Conservation (phyloP, 2,797 vertebrate genomes). For the Jordanella pulchra region DNA sequence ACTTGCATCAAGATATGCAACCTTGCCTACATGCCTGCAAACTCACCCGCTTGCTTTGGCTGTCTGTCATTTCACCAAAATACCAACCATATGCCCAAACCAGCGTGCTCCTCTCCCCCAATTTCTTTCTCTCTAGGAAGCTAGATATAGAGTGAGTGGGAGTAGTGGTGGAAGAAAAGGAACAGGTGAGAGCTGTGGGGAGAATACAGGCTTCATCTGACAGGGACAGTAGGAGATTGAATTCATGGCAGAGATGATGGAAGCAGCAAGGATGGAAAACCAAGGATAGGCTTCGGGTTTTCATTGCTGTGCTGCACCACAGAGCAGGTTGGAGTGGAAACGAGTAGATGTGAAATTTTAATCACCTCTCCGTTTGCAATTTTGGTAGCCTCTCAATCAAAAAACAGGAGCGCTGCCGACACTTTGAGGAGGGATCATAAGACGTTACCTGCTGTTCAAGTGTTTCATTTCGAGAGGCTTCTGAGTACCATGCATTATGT, state of each 20-base stretch:
- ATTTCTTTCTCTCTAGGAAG: slow-evolving; percentile 29
- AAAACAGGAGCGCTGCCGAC: slow-evolving; percentile 52
- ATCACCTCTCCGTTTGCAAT: slow-evolving; percentile 70
- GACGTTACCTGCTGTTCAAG: slow-evolving; percentile 12
- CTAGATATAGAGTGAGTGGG: slow-evolving; percentile 54
- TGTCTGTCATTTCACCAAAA: slow-evolving; percentile 49
- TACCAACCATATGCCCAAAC: slow-evolving; percentile 41
- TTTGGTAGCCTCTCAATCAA: slow-evolving; percentile 64
- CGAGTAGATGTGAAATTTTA: slow-evolving; percentile 71
- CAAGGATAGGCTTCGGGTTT: slow-evolving; percentile 38
- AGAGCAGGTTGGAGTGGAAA: slow-evolving; percentile 51
- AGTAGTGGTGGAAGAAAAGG: slow-evolving; percentile 34
- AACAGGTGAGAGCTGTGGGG: slow-evolving; percentile 51
- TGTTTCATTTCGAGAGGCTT: slow-evolving; percentile 13
- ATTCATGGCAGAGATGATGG: slow-evolving; percentile 39
- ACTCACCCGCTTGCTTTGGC: slow-evolving; percentile 35
- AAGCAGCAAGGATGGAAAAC: slow-evolving; percentile 5
- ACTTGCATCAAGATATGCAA: slow-evolving; percentile 25
- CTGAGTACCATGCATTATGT: not conserved
- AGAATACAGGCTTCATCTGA: slow-evolving; percentile 59
- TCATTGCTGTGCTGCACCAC: slow-evolving; percentile 64
- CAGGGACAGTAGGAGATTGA: slow-evolving; percentile 44
- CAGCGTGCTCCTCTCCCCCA: slow-evolving; percentile 31
- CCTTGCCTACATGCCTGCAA: slow-evolving; percentile 36
- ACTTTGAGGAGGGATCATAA: slow-evolving; percentile 38